A percentile compares a stretch with the other conserved stretches of the same genome.
phyloP scores from a whole-genome alignment of 2,113 vertebrate species.

The Platysternon megacephalum region DNA sequence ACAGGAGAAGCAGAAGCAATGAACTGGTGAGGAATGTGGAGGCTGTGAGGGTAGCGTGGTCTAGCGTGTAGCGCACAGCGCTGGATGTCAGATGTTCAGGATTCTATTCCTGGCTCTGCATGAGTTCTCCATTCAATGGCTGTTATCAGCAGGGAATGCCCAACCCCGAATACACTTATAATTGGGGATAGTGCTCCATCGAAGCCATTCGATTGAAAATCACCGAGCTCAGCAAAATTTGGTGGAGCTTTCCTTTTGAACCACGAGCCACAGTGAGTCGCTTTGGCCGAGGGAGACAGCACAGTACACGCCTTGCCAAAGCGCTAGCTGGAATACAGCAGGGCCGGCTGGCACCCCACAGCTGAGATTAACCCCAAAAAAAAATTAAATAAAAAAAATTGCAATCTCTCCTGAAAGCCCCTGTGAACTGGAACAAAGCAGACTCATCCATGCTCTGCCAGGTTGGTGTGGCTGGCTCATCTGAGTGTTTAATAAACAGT shows the following conservation, averaged over 20 bases:
- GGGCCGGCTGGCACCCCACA: not conserved
- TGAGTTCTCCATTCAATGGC: not conserved
- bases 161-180: accelerated
- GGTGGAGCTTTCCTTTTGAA: accelerated
- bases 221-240: accelerated
- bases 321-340: accelerated
- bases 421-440: accelerated
- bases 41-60: not conserved
- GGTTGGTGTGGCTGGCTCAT: not conserved
- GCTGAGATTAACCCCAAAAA: accelerated
- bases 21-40: not conserved
- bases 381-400: accelerated
- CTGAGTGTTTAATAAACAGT: not conserved
- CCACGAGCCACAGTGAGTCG: not conserved
- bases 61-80: accelerated
- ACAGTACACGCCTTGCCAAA: too few species aligned
- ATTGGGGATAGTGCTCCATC: accelerated
- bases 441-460: accelerated
- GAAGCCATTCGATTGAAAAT: accelerated
- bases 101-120: accelerated
- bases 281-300: not conserved
- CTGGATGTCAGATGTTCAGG: not conserved
- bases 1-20: not conserved
- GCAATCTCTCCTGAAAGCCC: not conserved
- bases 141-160: not conserved